Percentiles rank a stretch among this genome's conserved stretches.
phyloP scores from a whole-genome alignment of 2,113 vertebrate species.

The Chlamydotis undulata region DNA sequence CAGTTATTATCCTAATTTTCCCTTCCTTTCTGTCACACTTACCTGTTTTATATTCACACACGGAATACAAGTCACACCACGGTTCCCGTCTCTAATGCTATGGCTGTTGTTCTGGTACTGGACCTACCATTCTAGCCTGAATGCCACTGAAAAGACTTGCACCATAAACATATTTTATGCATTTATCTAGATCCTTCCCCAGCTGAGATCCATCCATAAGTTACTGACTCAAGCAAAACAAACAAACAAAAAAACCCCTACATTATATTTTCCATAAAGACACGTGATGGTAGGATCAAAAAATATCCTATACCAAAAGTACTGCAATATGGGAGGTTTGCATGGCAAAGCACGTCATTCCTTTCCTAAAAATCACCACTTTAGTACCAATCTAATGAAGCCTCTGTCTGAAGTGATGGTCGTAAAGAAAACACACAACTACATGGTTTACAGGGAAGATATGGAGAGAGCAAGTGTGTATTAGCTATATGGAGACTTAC shows the following conservation, averaged over 20 bases:
- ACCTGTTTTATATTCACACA: background rate
- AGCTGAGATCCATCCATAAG: background rate
- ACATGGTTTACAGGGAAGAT: background rate
- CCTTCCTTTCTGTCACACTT: background rate
- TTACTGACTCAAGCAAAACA: background rate
- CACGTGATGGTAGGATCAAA: background rate
- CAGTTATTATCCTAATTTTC: background rate
- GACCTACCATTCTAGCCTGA: background rate
- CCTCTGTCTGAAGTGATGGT: background rate
- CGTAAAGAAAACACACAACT: background rate
- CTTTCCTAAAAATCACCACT: background rate
- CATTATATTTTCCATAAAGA: background rate
- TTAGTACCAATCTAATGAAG: background rate
- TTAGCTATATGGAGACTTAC: background rate
- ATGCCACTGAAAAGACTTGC: background rate
- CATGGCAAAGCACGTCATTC: background rate
- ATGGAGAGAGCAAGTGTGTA: background rate
- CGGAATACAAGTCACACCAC: background rate
- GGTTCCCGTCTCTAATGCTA: background rate
- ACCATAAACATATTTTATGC: background rate
- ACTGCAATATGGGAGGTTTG: background rate
- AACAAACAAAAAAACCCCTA: background rate
- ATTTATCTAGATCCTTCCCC: background rate
- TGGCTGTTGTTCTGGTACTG: background rate
- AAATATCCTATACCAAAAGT: background rate